phyloP scores from a whole-genome alignment of 2,113 vertebrate species.

The Triplophysa rosa region DNA sequence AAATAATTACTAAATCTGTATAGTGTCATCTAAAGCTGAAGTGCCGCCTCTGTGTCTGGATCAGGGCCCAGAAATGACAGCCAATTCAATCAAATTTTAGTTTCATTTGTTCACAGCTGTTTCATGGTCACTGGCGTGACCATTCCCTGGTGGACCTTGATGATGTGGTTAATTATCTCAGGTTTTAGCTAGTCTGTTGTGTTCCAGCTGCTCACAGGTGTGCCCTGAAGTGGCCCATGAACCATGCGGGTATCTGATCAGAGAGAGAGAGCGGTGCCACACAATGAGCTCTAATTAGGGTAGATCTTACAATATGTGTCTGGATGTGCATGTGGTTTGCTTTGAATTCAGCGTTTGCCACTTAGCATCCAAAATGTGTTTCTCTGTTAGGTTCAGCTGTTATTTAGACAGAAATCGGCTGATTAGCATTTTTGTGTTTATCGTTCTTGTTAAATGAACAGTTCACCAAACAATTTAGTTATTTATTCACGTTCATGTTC shows the following conservation, averaged over 20 bases:
- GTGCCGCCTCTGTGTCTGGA: not conserved
- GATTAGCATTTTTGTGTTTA: not conserved
- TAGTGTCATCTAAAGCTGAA: slow-evolving; percentile 22
- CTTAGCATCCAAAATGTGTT: slow-evolving; percentile 1
- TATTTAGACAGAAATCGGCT: not conserved
- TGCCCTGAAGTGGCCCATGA: slow-evolving; percentile 30
- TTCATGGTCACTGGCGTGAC: slow-evolving; percentile 8
- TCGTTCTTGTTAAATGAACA: too few species aligned
- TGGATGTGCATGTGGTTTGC: not conserved
- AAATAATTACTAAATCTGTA: slow-evolving; percentile 26
- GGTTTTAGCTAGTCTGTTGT: slow-evolving; percentile 41
- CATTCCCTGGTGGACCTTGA: slow-evolving; percentile 29
- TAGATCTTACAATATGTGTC: not conserved
- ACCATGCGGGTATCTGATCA: slow-evolving; percentile 36
- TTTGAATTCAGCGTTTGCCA: slow-evolving; percentile 5
- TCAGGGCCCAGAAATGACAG: not conserved
- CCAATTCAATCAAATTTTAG: slow-evolving; percentile 46
- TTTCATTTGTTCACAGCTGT: not conserved
- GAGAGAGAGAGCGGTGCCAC: slow-evolving; percentile 7
- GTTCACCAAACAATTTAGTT: too few species aligned
- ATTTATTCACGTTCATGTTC: too few species aligned
- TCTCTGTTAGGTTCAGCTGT: not conserved
- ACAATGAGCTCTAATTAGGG: slow-evolving; percentile 57
- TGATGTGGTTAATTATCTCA: slow-evolving; percentile 48
- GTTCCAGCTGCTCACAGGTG: slow-evolving; percentile 46